Evolutionary conservation across 2,797 vertebrate species (phyloP), one percentile per base, ranked within the genome.

Genomic region (Parotocinclus haroldoi): DNA sequence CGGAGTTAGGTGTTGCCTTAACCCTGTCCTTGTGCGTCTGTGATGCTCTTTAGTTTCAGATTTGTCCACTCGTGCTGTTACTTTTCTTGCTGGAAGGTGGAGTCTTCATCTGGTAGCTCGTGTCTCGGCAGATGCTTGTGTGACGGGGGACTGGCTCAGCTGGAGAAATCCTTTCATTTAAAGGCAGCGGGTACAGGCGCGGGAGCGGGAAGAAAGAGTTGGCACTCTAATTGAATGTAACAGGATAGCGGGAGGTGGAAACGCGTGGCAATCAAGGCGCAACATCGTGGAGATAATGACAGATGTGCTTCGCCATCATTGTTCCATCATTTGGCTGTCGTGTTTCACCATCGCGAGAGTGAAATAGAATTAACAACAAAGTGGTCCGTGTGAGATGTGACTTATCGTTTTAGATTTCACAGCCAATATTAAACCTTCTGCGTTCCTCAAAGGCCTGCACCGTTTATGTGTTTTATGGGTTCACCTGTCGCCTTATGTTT

Each of bases 151-250:
- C 7, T 3, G 9, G 36, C 49, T 62, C 59, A 42, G 59, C 36
- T 56, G 67, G 51, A 19, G 45, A 10, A 62, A 69, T 46, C 46
- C 9, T 7, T 8, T 9, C 40, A 44, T 40, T 58, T 57, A 46
- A 46, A 51, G 54, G 11, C 46, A 37, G 39, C 37, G 18, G 45
- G 37, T 12, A 18, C 16, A 8, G 11, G 48, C 38, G 27, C 14
- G 13, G 7, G 44, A 45, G 40, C n/a, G 4, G 3, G 44, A 46
- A 19, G 45, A 58, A 67, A 58, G 48, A 9, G n/a, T 49, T 9
- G 36, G 10, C 7, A 17, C 44, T 64, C 36, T 73, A 64, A 60
- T 50, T 63, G 56, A 74, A 69, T 51, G 51, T 48, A 55, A 49
- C 18, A 3, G 38, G 56, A 58, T 64, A 59, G 60, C 60, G 54